Percentiles rank a stretch among this genome's conserved stretches.
Evolutionary conservation across 2,797 vertebrate genomes (phyloP).

Genomic region (Parauchenoglanis punctatus): DNA sequence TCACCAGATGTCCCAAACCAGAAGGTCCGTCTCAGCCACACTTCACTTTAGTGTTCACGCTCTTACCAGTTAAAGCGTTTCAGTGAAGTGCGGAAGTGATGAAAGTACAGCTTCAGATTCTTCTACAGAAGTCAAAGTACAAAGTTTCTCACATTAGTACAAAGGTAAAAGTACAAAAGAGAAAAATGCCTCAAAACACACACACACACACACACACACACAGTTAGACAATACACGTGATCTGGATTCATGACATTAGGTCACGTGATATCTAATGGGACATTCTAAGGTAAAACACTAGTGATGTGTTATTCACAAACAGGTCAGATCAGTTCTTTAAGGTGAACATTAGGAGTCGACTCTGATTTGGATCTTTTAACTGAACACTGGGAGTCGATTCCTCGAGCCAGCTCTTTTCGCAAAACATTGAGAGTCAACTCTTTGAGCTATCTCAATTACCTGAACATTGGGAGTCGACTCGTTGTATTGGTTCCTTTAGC

Average conservation of each 20-base stretch:
- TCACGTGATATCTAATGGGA: not conserved
- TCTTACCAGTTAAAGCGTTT: not conserved
- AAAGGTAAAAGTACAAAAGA: no score
- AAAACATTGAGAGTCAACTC: not conserved
- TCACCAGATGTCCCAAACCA: not conserved
- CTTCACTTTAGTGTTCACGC: no score
- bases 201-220: not conserved
- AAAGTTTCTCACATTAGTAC: not conserved
- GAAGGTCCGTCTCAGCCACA: no score
- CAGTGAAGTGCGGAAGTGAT: not conserved
- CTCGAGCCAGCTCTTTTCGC: no score
- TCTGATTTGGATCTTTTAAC: not conserved
- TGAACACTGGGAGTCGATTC: not conserved
- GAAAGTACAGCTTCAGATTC: not conserved
- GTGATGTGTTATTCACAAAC: no score
- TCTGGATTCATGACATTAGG: not conserved
- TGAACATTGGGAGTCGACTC: no score
- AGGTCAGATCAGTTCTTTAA: no score
- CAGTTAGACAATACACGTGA: not conserved
- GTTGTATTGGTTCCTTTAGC: not conserved
- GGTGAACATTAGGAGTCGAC: no score
- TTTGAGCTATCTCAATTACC: no score
- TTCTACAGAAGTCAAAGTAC: not conserved
- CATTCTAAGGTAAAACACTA: no score
- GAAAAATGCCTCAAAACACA: not conserved